These are phyloP conservation scores for Linurgus olivaceus DNA, from an alignment of 2,797 vertebrate genomes.

Conservation along the genomic window DNA sequence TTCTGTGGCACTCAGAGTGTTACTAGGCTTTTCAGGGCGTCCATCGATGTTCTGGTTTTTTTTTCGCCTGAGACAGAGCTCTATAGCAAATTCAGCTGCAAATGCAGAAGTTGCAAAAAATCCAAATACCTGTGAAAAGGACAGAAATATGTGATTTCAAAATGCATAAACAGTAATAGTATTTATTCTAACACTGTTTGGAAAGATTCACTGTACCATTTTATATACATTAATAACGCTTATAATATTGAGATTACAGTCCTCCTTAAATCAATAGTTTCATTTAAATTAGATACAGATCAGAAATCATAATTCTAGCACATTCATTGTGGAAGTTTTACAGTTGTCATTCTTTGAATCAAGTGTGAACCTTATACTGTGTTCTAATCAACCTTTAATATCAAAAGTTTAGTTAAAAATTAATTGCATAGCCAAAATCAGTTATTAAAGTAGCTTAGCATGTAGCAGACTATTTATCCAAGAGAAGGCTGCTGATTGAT, in stretches of 20 bases:
- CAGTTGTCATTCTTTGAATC: background rate
- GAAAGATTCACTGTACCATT: background rate
- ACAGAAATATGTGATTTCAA: background rate
- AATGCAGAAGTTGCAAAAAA: conserved; percentile 78
- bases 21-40: background rate
- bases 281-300: background rate
- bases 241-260: background rate
- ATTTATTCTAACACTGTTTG: background rate
- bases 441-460: background rate
- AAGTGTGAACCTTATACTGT: background rate
- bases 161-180: background rate
- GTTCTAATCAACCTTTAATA: background rate
- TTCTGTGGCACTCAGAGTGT: background rate
- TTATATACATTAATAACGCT: rapidly evolving
- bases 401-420: background rate
- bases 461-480: background rate
- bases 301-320: background rate
- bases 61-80: rapidly evolving
- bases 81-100: background rate
- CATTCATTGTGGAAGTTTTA: background rate
- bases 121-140: conserved; percentile 81
- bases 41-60: background rate
- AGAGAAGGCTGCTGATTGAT: background rate
- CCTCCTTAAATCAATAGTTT: background rate
- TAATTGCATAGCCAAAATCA: background rate